These are phyloP conservation scores for Lasioglossum marginatum DNA, from an alignment of 2,888 invertebrate genomes.

Conservation along the genomic window DNA sequence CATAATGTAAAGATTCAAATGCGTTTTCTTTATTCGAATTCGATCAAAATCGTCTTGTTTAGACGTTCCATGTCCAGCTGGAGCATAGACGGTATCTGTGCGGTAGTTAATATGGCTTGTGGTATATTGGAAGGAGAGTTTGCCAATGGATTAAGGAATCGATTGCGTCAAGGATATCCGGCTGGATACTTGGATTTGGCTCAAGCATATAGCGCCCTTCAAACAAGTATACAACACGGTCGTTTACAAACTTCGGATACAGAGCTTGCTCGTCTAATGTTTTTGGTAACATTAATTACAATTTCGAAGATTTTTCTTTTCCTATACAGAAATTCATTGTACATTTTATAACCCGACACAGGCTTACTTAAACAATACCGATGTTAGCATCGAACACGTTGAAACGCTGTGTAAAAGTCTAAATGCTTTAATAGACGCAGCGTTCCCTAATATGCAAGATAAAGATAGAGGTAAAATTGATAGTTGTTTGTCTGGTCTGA, in stretches of 20 bases:
- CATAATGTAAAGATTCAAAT: background rate
- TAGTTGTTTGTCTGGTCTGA: slow-evolving; percentile 88
- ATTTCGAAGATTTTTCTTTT: slow-evolving; percentile 7
- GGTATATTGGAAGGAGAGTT: slow-evolving; percentile 94
- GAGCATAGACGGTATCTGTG: slow-evolving; percentile 98
- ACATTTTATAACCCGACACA: slow-evolving; percentile 81
- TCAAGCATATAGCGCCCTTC: slow-evolving; percentile 93
- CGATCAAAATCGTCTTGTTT: slow-evolving; percentile 3
- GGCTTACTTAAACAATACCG: slow-evolving; percentile 95
- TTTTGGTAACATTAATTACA: slow-evolving; percentile 87
- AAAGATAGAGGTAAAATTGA: slow-evolving; percentile 90
- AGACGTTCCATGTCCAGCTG: slow-evolving; percentile 96
- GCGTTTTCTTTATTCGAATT: background rate
- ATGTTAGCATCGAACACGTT: slow-evolving; percentile 95
- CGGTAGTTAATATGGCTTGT: slow-evolving; percentile 97
- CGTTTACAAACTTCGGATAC: slow-evolving; percentile 91
- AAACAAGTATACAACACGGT: slow-evolving; percentile 92
- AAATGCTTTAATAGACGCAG: slow-evolving; percentile 88
- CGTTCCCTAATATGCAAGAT: slow-evolving; percentile 87
- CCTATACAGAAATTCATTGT: background rate
- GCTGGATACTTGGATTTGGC: slow-evolving; percentile 91
- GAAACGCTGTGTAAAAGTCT: slow-evolving; percentile 93
- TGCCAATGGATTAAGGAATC: slow-evolving; percentile 89
- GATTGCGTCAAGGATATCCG: slow-evolving; percentile 92
- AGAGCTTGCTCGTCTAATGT: slow-evolving; percentile 91